Evolutionary conservation across 2,113 vertebrate genomes (phyloP).

Genomic region (Podarcis muralis): DNA sequence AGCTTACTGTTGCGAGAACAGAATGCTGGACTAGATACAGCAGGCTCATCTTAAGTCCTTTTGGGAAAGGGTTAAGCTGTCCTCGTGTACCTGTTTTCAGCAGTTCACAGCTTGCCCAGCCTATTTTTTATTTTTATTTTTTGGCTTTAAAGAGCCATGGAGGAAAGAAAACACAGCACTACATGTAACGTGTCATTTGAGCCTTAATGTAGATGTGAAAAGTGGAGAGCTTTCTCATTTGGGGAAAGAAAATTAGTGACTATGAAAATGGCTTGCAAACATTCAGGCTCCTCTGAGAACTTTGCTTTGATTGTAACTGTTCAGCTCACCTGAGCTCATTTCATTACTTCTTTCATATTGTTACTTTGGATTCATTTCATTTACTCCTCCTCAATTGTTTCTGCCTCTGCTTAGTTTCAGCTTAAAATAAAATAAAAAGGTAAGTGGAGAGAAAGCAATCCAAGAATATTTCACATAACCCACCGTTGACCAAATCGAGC

Average conservation of each 20-base stretch:
- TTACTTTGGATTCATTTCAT: conserved; percentile 14
- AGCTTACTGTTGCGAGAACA: too few species aligned
- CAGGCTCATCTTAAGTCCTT: too few species aligned
- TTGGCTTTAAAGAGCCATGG: not conserved
- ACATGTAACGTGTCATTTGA: not conserved
- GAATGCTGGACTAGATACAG: too few species aligned
- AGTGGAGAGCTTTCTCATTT: not conserved
- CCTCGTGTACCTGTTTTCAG: not conserved
- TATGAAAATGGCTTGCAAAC: not conserved
- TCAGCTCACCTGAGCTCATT: not conserved
- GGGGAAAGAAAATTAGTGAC: not conserved
- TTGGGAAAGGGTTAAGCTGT: not conserved
- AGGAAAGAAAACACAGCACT: too few species aligned
- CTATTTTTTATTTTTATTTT: not conserved
- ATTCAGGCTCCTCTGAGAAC: not conserved
- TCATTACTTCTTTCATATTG: not conserved
- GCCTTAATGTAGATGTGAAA: not conserved
- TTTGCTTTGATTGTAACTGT: not conserved
- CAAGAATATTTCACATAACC: not conserved
- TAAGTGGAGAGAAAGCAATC: not conserved
- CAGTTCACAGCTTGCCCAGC: not conserved
- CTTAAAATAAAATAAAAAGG: not conserved
- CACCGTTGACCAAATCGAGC: not conserved
- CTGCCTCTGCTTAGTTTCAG: not conserved
- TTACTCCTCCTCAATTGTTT: conserved; percentile 2